phyloP scores from a whole-genome alignment of 2,113 vertebrate genomes.

The Phalacrocorax pelagicus region DNA sequence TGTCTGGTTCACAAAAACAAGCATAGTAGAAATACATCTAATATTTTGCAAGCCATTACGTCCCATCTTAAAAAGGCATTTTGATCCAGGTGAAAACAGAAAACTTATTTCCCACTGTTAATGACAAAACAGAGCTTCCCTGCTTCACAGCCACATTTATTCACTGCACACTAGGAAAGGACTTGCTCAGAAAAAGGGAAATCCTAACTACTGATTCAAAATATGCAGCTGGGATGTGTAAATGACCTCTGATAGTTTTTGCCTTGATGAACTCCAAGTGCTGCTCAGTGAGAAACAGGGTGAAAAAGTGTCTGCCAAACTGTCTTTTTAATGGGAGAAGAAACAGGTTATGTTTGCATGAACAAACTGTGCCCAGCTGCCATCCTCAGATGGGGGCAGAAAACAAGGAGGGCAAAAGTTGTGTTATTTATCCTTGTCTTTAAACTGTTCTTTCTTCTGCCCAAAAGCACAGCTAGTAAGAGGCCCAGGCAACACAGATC shows the following conservation, averaged over 20 bases:
- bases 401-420: not conserved
- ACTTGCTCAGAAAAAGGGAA: not conserved
- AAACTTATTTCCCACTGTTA: not conserved
- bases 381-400: not conserved
- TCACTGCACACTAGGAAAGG: not conserved
- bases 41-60: not conserved
- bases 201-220: not conserved
- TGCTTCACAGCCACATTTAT: not conserved
- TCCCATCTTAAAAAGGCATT: not conserved
- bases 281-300: not conserved
- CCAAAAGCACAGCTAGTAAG: not conserved
- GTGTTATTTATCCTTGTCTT: not conserved
- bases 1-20: not conserved
- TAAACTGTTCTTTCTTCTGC: not conserved
- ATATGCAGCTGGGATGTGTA: conserved; percentile 40
- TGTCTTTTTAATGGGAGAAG: conserved; percentile 40
- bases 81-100: not conserved
- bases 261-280: conserved; percentile 8
- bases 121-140: not conserved
- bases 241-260: not conserved
- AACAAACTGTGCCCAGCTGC: conserved; percentile 1
- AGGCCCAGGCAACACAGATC: not conserved
- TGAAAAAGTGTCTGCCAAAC: conserved; percentile 37
- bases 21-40: not conserved
- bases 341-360: conserved; percentile 5